phyloP scores from a whole-genome alignment of 1,140 invertebrate genomes.

The Carcinoscorpius rotundicauda region DNA sequence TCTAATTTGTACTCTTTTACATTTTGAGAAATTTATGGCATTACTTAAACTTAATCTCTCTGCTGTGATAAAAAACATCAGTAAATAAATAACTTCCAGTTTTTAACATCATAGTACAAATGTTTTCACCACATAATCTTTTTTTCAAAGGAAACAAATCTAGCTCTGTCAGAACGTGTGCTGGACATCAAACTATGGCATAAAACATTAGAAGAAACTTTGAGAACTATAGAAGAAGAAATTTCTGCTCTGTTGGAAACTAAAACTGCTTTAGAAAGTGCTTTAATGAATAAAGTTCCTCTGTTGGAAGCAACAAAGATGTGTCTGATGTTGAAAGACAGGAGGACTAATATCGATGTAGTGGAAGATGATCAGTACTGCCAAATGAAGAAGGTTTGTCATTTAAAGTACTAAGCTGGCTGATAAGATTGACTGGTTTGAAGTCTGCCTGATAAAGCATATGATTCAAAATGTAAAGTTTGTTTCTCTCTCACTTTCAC shows the following conservation, averaged over 20 bases:
- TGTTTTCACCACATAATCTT: too few species aligned
- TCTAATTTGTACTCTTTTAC: too few species aligned
- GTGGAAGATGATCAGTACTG: slow-evolving; percentile 12
- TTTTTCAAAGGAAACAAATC: slow-evolving; percentile 9
- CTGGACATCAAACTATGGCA: slow-evolving; percentile 14
- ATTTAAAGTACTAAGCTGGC: background rate
- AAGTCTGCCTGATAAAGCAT: too few species aligned
- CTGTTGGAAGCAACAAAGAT: slow-evolving; percentile 11
- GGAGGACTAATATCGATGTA: slow-evolving; percentile 8
- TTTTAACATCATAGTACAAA: too few species aligned
- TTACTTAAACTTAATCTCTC: too few species aligned
- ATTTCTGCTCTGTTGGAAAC: slow-evolving; percentile 7
- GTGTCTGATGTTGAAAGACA: slow-evolving; percentile 8
- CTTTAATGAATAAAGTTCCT: slow-evolving; percentile 3
- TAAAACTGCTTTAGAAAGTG: slow-evolving; percentile 8
- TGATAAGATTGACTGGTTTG: too few species aligned
- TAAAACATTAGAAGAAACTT: slow-evolving; percentile 10
- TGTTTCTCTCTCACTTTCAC: too few species aligned
- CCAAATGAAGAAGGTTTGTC: slow-evolving; percentile 12
- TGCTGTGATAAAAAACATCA: too few species aligned
- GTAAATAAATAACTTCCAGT: too few species aligned
- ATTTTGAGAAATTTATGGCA: too few species aligned
- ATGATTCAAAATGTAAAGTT: too few species aligned
- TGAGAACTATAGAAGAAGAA: slow-evolving; percentile 5
- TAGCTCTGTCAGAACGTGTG: slow-evolving; percentile 11